Evolutionary conservation across 2,113 vertebrate genomes (phyloP).

Genomic region (Mormoops blainvillei): DNA sequence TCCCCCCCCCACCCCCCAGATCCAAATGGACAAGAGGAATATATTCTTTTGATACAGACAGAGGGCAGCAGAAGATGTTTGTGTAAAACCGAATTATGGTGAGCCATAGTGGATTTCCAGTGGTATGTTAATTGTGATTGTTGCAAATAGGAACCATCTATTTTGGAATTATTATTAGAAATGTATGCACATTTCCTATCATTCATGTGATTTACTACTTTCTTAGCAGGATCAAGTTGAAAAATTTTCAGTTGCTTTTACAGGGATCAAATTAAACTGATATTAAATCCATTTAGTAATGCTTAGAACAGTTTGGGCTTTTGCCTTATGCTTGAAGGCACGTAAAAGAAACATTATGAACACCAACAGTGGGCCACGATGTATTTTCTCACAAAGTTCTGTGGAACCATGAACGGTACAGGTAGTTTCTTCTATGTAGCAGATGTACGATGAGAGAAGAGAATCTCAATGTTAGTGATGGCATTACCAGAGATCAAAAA

Average conservation of each 20-base stretch:
- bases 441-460: not conserved
- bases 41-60: conserved; percentile 20
- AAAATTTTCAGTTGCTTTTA: conserved; percentile 58
- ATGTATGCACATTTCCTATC: conserved; percentile 10
- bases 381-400: conserved; percentile 16
- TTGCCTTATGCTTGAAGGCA: conserved; percentile 41
- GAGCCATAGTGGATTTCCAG: not conserved
- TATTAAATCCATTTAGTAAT: conserved; percentile 55
- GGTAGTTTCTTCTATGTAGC: not conserved
- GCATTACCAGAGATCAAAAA: not conserved
- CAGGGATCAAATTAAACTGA: conserved; percentile 53
- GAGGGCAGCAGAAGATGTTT: not conserved
- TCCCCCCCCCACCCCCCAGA: not conserved
- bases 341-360: conserved; percentile 47
- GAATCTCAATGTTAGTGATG: not conserved
- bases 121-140: not conserved
- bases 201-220: conserved; percentile 41
- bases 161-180: conserved; percentile 32
- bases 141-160: conserved; percentile 35
- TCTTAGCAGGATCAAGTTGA: conserved; percentile 54
- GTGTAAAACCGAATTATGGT: not conserved
- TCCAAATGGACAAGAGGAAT: not conserved
- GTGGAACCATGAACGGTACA: not conserved
- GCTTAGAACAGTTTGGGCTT: conserved; percentile 32
- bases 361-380: not conserved